phyloP scores from a whole-genome alignment of 2,888 invertebrate species.

The Crepidodera aurea region DNA sequence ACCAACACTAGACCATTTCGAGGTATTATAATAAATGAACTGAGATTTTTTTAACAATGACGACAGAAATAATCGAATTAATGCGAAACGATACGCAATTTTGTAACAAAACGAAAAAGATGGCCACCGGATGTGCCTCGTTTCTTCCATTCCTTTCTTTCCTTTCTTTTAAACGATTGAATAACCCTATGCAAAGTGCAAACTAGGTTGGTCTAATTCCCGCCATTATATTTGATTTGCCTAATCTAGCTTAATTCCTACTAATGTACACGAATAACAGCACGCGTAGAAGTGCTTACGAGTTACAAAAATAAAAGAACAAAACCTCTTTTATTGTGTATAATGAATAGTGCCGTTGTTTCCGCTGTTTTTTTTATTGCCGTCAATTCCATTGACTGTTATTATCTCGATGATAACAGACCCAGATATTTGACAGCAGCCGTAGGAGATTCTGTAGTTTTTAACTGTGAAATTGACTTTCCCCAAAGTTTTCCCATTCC shows the following conservation, averaged over 20 bases:
- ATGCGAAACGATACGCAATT: neutral
- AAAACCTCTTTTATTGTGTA: slow-evolving; percentile 3
- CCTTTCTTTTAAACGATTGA: slow-evolving; percentile 19
- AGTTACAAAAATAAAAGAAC: slow-evolving; percentile 10
- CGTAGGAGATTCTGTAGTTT: slow-evolving; percentile 80
- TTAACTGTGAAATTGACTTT: slow-evolving; percentile 88
- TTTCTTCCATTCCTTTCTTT: slow-evolving; percentile 7
- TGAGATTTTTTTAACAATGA: no score
- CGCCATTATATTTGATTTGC: slow-evolving; percentile 38
- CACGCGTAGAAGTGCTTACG: slow-evolving; percentile 22
- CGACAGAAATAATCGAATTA: neutral
- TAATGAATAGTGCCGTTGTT: slow-evolving; percentile 38
- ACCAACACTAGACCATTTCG: no score
- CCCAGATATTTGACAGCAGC: slow-evolving; percentile 66
- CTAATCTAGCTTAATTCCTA: slow-evolving; percentile 43
- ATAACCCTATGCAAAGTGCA: slow-evolving; percentile 27
- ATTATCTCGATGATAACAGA: slow-evolving; percentile 54
- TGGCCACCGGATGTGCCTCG: slow-evolving; percentile 10
- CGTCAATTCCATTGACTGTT: slow-evolving; percentile 39
- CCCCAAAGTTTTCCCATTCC: slow-evolving; percentile 86
- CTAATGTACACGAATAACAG: slow-evolving; percentile 32
- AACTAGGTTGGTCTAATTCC: slow-evolving; percentile 33
- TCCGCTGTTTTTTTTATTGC: slow-evolving; percentile 24
- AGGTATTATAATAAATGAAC: no score
- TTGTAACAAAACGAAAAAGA: neutral